A percentile compares a stretch with the other conserved stretches of the same genome.
These are phyloP conservation scores for Mormyrus lacerda DNA, from an alignment of 2,113 vertebrate species.

Conservation along the genomic window DNA sequence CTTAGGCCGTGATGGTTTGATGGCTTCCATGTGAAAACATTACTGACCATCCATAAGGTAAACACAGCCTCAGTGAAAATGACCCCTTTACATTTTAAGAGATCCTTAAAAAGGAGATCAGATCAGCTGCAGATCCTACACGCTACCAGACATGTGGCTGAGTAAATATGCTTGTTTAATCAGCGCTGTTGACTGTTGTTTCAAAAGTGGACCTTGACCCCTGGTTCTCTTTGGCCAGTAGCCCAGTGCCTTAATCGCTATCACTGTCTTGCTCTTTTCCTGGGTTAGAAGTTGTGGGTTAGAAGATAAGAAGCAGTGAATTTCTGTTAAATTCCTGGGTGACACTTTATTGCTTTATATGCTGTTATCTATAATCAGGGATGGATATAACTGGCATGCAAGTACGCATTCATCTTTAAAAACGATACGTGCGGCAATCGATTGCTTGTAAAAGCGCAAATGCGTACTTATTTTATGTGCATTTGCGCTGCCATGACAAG, in stretches of 20 bases:
- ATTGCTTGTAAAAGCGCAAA: too few relatives aligned
- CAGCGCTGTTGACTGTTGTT: background rate
- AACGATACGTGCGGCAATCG: too few relatives aligned
- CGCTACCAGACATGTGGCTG: background rate
- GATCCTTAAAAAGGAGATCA: background rate
- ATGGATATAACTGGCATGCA: too few relatives aligned
- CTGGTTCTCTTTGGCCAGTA: too few relatives aligned
- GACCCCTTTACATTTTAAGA: background rate
- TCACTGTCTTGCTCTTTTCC: background rate
- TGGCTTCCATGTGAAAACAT: background rate
- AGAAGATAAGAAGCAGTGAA: background rate
- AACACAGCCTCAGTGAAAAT: background rate
- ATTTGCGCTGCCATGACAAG: too few relatives aligned
- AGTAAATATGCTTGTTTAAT: background rate
- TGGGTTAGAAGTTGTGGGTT: background rate
- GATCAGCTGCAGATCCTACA: background rate
- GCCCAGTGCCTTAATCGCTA: background rate
- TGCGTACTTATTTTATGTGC: too few relatives aligned
- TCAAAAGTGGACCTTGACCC: conserved; percentile 3
- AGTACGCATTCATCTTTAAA: too few relatives aligned
- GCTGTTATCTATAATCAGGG: background rate
- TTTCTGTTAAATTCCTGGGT: background rate
- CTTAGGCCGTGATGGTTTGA: background rate
- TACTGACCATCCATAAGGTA: background rate
- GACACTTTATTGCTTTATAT: background rate